A percentile compares a stretch with the other conserved stretches of the same genome.
Conservation (phyloP, 2,888 invertebrate species). For the Rhagophthalmus giganteus region DNA sequence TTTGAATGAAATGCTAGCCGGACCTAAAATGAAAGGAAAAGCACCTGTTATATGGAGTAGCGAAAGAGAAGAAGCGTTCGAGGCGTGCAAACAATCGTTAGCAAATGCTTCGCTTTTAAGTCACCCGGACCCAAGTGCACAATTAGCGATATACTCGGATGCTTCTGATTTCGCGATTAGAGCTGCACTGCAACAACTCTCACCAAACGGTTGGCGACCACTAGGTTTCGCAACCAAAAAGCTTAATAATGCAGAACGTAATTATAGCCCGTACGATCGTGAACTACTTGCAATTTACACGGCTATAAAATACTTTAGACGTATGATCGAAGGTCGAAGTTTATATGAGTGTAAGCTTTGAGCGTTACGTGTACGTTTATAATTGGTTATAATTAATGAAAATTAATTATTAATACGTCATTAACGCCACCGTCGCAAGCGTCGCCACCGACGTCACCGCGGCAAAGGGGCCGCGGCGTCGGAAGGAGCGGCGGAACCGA, state of each 20-base stretch:
- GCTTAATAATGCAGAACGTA: constrained; percentile 40
- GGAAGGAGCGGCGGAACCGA: no score
- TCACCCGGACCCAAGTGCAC: constrained; percentile 30
- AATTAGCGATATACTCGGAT: constrained; percentile 43
- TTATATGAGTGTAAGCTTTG: no score
- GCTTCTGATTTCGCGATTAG: constrained; percentile 50
- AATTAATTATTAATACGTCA: no score
- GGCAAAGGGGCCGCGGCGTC: no score
- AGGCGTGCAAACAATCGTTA: constrained; percentile 15
- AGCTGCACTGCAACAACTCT: constrained; percentile 47
- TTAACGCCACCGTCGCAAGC: no score
- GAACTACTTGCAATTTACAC: constrained; percentile 50
- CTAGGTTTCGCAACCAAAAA: constrained; percentile 49
- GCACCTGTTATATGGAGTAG: constrained; percentile 29
- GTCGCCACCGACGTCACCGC: no score
- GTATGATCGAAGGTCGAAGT: constrained; percentile 48
- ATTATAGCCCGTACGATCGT: constrained; percentile 51
- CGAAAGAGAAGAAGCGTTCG: not conserved
- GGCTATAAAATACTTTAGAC: constrained; percentile 46
- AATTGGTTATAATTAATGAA: no score
- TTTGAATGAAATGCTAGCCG: constrained; percentile 39
- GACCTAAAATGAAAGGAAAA: constrained; percentile 36
- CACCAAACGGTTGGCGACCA: constrained; percentile 42
- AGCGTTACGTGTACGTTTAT: no score
- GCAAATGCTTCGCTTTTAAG: constrained; percentile 27